Conservation (phyloP, 1,140 invertebrate genomes). For the Thereuonema tuberculata region DNA sequence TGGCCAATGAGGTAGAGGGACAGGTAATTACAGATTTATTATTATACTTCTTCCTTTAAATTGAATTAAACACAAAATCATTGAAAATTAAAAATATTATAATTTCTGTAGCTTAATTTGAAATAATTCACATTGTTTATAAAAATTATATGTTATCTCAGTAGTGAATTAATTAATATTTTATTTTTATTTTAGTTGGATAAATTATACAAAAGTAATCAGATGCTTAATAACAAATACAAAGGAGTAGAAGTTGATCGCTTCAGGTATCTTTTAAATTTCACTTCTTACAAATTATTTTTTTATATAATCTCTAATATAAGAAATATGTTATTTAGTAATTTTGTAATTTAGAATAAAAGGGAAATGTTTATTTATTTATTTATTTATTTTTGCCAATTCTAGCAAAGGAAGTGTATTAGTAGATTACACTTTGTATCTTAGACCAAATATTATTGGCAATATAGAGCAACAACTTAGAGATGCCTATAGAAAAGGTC, state of each 20-base stretch:
- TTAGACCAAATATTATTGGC: neutral
- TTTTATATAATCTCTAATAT: no score
- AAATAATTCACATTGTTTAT: no score
- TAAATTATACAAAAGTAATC: neutral
- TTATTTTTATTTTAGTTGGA: neutral
- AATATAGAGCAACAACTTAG: neutral
- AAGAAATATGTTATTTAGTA: no score
- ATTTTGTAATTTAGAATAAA: no score
- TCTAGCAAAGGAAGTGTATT: conserved; percentile 1
- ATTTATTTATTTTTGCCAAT: neutral
- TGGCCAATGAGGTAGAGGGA: conserved; percentile 4
- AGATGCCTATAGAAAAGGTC: neutral
- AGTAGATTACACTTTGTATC: conserved; percentile 4
- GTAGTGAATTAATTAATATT: neutral
- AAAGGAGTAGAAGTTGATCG: conserved; percentile 1
- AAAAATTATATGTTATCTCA: neutral
- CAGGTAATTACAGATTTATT: conserved; percentile 1
- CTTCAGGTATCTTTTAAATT: conserved; percentile 4
- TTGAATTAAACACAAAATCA: no score
- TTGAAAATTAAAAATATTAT: no score
- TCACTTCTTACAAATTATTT: no score
- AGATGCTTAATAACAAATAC: neutral
- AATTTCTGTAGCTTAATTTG: no score
- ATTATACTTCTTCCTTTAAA: no score
- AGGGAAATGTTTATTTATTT: neutral